Base-by-base conservation (phyloP, 1,140 invertebrate genomes). In the Drosophila rhopaloa region DNA sequence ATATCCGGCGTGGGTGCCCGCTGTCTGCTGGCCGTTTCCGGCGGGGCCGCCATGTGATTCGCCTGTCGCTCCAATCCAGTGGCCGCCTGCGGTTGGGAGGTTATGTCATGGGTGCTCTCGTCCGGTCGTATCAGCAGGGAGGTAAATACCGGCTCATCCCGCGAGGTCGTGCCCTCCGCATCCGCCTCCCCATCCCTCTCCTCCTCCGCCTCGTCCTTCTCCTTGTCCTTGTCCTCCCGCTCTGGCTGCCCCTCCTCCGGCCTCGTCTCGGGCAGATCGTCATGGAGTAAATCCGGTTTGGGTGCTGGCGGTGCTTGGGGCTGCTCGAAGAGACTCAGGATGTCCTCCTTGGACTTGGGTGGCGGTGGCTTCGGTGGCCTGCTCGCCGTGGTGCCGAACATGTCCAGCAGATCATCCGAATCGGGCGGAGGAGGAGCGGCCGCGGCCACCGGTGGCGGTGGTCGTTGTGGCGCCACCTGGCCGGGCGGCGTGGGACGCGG, bases 271-370 rank as follows among this genome's bases (percentile, higher is more conserved):
- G 92, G 77, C 59, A 94, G 91, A 78, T 94, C 94, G 61, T 94
- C 94, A 38, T 93, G 94, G 11, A 94, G 76, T 53, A 94, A 93
- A 83, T 94, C 94, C 14, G 89, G 89, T 57, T 92, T 82, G 63
- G 82, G 81, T 7, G 66, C 67, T 29, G 76, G 93, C 92, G 29
- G 63, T 54, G 81, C 76, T 56, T 71, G 29, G 5, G 94, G 94
- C 63, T 93, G 93, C 16, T 94, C 94, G 67, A 95, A 95, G n/a
- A 95, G 91, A 90, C 95, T 95, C 24, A 95, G 84, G 43, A 95
- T 95, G 63, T 94, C 95, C 82, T 95, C 94, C 63, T 95, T 95
- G 14, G 94, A 93, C 35, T 94, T 91, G 56, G 91, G 90, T 74
- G 93, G 92, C 59, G 92, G 92, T 24, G 92, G 93, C 82, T 92